Conservation (phyloP, 2,113 vertebrate species). For the Phyllopteryx taeniolatus region DNA sequence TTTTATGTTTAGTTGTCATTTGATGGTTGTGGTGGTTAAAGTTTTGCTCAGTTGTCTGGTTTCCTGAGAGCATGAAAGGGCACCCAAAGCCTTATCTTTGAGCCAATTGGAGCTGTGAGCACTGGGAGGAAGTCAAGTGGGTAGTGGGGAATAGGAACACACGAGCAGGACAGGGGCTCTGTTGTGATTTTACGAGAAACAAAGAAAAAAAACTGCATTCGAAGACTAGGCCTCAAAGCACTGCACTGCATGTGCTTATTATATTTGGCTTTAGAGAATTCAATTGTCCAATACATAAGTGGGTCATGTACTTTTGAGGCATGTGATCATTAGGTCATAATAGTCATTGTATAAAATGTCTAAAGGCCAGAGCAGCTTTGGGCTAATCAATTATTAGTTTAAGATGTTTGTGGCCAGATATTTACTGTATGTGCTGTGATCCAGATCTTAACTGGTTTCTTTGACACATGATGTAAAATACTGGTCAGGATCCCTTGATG, state of each 20-base stretch:
- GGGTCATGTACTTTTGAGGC: constrained; percentile 16
- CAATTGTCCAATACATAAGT: constrained; percentile 24
- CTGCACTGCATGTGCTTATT: constrained; percentile 23
- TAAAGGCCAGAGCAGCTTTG: background rate
- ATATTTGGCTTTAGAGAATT: constrained; percentile 9
- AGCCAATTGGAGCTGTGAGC: constrained; percentile 36
- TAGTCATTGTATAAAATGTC: constrained; percentile 16
- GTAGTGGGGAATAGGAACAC: constrained; percentile 39
- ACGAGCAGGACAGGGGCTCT: constrained; percentile 21
- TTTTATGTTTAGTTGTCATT: no score
- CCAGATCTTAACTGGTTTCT: background rate
- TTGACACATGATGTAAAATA: constrained; percentile 19
- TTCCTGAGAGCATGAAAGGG: constrained; percentile 55
- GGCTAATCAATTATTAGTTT: constrained; percentile 1
- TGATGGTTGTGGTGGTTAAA: background rate
- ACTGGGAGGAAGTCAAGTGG: constrained; percentile 55
- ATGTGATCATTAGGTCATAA: constrained; percentile 21
- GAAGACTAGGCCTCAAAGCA: constrained; percentile 16
- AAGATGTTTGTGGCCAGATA: background rate
- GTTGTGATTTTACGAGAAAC: constrained; percentile 31
- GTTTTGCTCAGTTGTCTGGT: background rate
- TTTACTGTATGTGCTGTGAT: background rate
- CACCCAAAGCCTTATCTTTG: constrained; percentile 23
- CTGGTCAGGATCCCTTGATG: constrained; percentile 10
- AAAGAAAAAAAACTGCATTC: constrained; percentile 4